Percentiles rank a stretch among this genome's conserved stretches.
Conservation (phyloP, 1,140 invertebrate genomes). For the Pogonus chalceus region DNA sequence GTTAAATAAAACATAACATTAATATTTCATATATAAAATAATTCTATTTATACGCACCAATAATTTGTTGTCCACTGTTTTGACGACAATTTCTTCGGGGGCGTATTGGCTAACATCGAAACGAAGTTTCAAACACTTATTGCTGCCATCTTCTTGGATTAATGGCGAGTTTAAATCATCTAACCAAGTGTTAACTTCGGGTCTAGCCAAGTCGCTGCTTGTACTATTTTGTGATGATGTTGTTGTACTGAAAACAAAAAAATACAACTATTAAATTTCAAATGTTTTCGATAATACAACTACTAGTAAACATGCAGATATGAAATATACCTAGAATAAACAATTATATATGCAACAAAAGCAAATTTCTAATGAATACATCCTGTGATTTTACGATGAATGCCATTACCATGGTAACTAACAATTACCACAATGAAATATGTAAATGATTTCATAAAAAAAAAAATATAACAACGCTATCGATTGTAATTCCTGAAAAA, state of each 20-base stretch:
- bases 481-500: too few species aligned
- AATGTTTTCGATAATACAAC: too few species aligned
- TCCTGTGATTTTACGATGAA: too few species aligned
- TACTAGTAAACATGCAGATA: too few species aligned
- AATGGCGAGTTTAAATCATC: constrained; percentile 83
- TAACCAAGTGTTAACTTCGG: constrained; percentile 50
- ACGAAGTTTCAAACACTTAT: constrained; percentile 78
- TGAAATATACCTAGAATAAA: too few species aligned
- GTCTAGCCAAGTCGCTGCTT: constrained; percentile 39
- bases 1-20: background rate
- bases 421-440: too few species aligned
- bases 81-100: constrained; percentile 92
- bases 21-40: constrained; percentile 5
- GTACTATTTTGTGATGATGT: constrained; percentile 43
- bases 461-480: background rate
- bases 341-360: too few species aligned
- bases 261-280: too few species aligned
- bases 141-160: constrained; percentile 80
- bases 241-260: constrained; percentile 43
- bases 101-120: constrained; percentile 92
- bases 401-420: too few species aligned
- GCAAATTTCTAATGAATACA: too few species aligned
- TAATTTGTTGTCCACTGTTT: constrained; percentile 92
- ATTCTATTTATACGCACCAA: constrained; percentile 60
- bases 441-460: too few species aligned